Evolutionary conservation across 2,797 vertebrate species (phyloP).

Genomic region (Clarias laeviceps): DNA sequence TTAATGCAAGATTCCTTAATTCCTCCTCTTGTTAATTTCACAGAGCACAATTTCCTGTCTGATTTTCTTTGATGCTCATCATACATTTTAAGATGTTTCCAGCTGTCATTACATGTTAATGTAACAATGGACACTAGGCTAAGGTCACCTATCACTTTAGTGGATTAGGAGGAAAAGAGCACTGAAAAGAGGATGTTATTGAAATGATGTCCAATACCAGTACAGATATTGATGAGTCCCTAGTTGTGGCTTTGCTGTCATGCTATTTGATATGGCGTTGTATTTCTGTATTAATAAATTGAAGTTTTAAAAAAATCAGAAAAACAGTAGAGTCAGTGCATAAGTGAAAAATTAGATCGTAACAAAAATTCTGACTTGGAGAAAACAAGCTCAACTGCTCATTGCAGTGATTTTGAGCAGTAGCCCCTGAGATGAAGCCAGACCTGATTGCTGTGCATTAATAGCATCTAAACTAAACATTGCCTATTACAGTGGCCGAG

Average conservation of each 20-base stretch:
- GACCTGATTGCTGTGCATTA: not conserved
- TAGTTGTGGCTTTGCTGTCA: not conserved
- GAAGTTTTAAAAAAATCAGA: not conserved
- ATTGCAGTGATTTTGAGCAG: not conserved
- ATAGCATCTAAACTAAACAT: not conserved
- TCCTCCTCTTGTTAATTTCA: not conserved
- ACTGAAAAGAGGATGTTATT: not conserved
- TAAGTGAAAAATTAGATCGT: not conserved
- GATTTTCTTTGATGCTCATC: not conserved
- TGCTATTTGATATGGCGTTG: not conserved
- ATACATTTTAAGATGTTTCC: not conserved
- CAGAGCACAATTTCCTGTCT: not conserved
- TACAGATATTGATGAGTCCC: not conserved
- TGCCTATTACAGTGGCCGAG: not conserved
- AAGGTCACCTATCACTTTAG: not conserved
- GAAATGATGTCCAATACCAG: not conserved
- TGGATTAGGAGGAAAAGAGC: not conserved
- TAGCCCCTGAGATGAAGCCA: not conserved
- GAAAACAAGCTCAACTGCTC: not conserved
- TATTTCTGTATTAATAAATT: not conserved
- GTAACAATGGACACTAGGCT: not conserved
- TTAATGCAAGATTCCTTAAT: not conserved
- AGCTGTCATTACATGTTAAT: not conserved
- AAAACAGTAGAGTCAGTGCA: not conserved
- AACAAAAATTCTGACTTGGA: not conserved